Evolutionary conservation across 2,888 invertebrate species (phyloP).

Genomic region (Leptinotarsa peninsularis): DNA sequence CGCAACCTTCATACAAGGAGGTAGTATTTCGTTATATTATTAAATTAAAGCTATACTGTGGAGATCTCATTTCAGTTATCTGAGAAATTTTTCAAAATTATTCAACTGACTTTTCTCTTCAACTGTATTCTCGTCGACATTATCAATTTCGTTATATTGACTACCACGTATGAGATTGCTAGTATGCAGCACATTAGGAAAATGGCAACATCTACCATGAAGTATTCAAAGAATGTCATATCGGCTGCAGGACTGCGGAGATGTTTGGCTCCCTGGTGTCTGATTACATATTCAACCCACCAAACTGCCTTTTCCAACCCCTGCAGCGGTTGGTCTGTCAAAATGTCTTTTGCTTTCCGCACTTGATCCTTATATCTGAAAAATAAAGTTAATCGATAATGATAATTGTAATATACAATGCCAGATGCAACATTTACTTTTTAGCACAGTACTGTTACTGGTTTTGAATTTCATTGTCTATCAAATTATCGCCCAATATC

Average conservation of each 20-base stretch:
- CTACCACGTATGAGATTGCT: background rate
- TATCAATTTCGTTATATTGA: background rate
- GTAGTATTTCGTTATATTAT: background rate
- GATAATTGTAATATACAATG: too few species aligned
- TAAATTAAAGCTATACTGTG: background rate
- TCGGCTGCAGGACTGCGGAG: slow-evolving; percentile 65
- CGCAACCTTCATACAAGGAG: background rate
- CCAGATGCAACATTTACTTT: too few species aligned
- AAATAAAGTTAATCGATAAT: too few species aligned
- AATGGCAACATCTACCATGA: slow-evolving; percentile 61
- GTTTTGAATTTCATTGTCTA: too few species aligned
- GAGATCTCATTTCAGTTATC: too few species aligned
- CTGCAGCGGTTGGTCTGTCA: slow-evolving; percentile 63
- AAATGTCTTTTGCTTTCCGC: slow-evolving; percentile 42
- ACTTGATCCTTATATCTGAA: slow-evolving; percentile 19
- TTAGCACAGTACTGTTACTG: too few species aligned
- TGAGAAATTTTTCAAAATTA: background rate
- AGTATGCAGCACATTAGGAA: slow-evolving; percentile 16
- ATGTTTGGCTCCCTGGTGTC: slow-evolving; percentile 65
- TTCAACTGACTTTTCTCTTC: background rate
- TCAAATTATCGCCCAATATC: too few species aligned
- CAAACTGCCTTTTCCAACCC: slow-evolving; percentile 67
- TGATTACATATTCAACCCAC: slow-evolving; percentile 70
- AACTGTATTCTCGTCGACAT: background rate
- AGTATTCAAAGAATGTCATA: slow-evolving; percentile 63